Evolutionary conservation across 2,113 vertebrate species (phyloP).

Genomic region (Hypanus sabinus): DNA sequence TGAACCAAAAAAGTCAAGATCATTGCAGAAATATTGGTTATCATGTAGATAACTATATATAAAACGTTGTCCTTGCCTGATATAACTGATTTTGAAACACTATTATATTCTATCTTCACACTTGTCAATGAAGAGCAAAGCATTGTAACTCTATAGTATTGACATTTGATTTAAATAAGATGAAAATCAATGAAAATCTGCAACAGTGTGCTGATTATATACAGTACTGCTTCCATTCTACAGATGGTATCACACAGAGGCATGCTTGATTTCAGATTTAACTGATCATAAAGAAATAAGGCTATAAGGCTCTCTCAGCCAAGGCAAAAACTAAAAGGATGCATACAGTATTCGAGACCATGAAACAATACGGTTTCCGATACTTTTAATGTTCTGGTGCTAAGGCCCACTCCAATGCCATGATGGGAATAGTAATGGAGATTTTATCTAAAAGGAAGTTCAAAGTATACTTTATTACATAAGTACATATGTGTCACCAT

Average conservation of each 20-base stretch:
- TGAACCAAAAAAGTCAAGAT: not conserved
- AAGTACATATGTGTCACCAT: too few species aligned
- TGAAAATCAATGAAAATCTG: not conserved
- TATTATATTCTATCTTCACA: not conserved
- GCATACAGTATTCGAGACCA: not conserved
- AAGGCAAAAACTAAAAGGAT: not conserved
- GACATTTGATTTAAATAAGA: not conserved
- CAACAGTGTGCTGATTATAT: not conserved
- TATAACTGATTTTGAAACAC: slow-evolving; percentile 1
- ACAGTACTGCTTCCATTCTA: not conserved
- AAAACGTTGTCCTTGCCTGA: not conserved
- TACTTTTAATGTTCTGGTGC: not conserved
- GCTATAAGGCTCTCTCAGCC: not conserved
- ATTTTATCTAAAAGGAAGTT: not conserved
- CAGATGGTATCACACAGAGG: not conserved
- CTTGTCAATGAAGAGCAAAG: not conserved
- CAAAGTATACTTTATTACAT: too few species aligned
- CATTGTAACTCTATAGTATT: not conserved
- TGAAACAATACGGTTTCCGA: not conserved
- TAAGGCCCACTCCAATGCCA: not conserved
- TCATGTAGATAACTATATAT: not conserved
- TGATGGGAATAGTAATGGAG: not conserved
- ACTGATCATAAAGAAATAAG: not conserved
- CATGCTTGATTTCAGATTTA: not conserved
- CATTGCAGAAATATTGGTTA: not conserved